Evolutionary conservation across 2,888 invertebrate genomes (phyloP), one percentile per base, ranked within the genome.

Genomic region (Zhengitettix transpicula): DNA sequence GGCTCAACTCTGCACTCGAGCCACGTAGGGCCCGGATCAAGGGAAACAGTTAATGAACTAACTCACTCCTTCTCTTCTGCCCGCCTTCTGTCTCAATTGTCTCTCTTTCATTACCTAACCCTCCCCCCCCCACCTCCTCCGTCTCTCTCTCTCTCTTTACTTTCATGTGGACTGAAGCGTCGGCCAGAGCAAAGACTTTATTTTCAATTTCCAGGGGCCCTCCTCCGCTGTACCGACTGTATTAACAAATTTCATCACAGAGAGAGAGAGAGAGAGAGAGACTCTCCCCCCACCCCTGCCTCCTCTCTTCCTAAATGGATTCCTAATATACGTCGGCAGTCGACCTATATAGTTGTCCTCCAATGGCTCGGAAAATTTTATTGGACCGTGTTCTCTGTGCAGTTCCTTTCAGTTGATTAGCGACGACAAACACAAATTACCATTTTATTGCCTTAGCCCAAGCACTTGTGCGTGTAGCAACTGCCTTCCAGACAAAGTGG

Each of bases 361-460:
- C 65, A 63, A 64, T 64, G 65, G 63, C 64, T 60, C 62, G 65
- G 65, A 65, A 65, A 65, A 65, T 65, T 65, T 65, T 65, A 65
- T 65, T 65, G 65, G 65, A 63, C 60, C 65, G 64, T 65, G 65
- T 65, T 65, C 65, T 53, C 63, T 61, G 61, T 59, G 56, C 40
- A 61, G 64, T 63, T 60, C 57, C 61, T 63, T 60, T 65, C 71
- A 70, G 71, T 71, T 80, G 80, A 80, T 81, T 81, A 81, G 75
- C 77, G 75, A 78, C 76, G 75, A 78, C 81, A 81, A 81, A 81
- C 81, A 81, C 75, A 74, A 78, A 82, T 82, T 82, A 81, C 77
- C 81, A 82, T 82, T 82, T 81, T 82, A 82, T 82, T 82, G 81
- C 74, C 74, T 68, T 67, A 66, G 65, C 65, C 28, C 61, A 66